Percentiles rank a stretch among this genome's conserved stretches.
Conservation (phyloP, 2,888 invertebrate genomes). For the Pasiphila rectangulata region DNA sequence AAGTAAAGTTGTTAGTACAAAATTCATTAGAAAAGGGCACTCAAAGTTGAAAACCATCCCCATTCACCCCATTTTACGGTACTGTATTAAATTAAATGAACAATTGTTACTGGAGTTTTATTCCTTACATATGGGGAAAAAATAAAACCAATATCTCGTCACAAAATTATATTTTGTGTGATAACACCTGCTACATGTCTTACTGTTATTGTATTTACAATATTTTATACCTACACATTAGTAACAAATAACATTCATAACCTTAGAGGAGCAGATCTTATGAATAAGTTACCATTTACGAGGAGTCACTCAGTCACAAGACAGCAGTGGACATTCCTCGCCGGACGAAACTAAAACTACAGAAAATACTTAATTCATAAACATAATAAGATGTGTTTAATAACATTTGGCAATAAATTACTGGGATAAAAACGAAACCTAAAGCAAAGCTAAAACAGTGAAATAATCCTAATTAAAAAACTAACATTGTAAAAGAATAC, state of each 20-base stretch:
- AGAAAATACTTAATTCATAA: constrained; percentile 57
- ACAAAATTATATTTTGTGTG: constrained; percentile 83
- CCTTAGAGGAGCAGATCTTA: constrained; percentile 79
- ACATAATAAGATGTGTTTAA: constrained; percentile 68
- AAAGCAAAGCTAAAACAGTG: constrained; percentile 62
- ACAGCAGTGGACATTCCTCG: constrained; percentile 15
- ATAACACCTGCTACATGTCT: constrained; percentile 82
- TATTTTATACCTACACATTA: constrained; percentile 80
- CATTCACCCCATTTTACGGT: too few species aligned
- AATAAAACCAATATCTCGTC: constrained; percentile 60
- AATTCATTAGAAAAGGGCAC: too few species aligned
- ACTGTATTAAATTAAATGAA: too few species aligned
- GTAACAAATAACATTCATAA: constrained; percentile 81
- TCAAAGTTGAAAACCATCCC: too few species aligned
- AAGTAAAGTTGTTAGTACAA: too few species aligned
- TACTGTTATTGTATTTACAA: constrained; percentile 77
- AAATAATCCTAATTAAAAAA: constrained; percentile 54
- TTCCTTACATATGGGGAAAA: too few species aligned
- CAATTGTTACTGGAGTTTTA: too few species aligned
- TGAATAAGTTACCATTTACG: constrained; percentile 52
- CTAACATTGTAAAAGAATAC: constrained; percentile 62
- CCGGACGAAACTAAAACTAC: constrained; percentile 41
- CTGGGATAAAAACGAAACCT: constrained; percentile 73
- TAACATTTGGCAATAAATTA: constrained; percentile 81
- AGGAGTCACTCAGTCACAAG: constrained; percentile 26